phyloP scores from a whole-genome alignment of 1,140 invertebrate genomes.

The Listronotus oregonensis region DNA sequence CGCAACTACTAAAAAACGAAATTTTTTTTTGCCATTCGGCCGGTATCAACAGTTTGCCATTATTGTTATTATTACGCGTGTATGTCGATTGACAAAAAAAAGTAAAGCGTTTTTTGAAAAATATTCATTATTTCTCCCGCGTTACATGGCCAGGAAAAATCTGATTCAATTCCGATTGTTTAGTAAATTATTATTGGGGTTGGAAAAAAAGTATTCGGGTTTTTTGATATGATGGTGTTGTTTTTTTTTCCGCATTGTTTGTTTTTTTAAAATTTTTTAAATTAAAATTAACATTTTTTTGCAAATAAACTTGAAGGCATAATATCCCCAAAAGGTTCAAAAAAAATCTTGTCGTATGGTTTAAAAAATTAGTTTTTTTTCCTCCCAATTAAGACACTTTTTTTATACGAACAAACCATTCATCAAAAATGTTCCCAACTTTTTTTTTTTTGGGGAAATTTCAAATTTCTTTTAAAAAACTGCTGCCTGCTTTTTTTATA shows the following conservation, averaged over 20 bases:
- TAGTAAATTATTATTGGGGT: constrained; percentile 32
- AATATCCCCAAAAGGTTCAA: no score
- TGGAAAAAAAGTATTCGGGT: constrained; percentile 27
- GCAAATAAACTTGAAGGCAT: no score
- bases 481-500: no score
- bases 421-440: no score
- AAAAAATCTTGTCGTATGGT: no score
- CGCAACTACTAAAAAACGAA: constrained; percentile 3
- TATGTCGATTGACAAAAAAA: constrained; percentile 33
- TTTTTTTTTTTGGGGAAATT: no score
- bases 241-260: constrained; percentile 6
- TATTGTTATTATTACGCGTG: constrained; percentile 14
- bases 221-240: constrained; percentile 21
- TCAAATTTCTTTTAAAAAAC: no score
- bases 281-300: constrained; percentile 9
- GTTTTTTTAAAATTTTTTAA: constrained; percentile 13
- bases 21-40: constrained; percentile 1
- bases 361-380: no score
- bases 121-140: constrained; percentile 33
- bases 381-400: no score
- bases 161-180: constrained; percentile 35
- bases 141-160: constrained; percentile 32
- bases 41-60: not conserved
- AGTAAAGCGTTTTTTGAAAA: constrained; percentile 28
- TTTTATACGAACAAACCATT: no score